Conservation (phyloP, 2,113 vertebrate genomes). For the Cygnus buccinator region DNA sequence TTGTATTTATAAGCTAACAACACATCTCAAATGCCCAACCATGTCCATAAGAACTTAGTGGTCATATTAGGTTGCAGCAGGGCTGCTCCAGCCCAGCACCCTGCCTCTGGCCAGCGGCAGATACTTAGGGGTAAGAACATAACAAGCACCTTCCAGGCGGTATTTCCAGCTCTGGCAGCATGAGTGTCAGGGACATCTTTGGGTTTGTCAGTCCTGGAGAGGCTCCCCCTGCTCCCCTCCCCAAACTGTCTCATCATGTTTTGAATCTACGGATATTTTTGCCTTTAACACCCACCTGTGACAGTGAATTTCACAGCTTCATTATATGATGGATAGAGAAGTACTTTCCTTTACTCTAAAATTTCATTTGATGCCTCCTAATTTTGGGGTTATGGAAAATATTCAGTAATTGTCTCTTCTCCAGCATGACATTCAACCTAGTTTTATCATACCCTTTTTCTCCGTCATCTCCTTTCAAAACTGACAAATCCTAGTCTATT, state of each 20-base stretch:
- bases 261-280: background rate
- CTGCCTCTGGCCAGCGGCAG: background rate
- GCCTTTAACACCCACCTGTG: background rate
- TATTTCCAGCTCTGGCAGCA: background rate
- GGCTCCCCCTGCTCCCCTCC: background rate
- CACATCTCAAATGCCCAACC: background rate
- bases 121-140: background rate
- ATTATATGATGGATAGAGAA: background rate
- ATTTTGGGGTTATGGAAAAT: background rate
- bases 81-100: background rate
- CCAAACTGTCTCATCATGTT: background rate
- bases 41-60: background rate
- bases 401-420: background rate
- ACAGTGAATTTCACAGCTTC: background rate
- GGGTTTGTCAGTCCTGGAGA: background rate
- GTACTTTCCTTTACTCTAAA: background rate
- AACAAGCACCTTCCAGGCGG: background rate
- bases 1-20: background rate
- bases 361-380: background rate
- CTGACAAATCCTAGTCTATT: slow-evolving; percentile 24
- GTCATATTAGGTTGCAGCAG: background rate
- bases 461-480: background rate
- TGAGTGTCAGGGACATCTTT: background rate
- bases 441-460: background rate
- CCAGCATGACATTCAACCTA: background rate